Evolutionary conservation across 2,113 vertebrate species (phyloP), one percentile per base, ranked within the genome.

Genomic region (Caranx ignobilis): DNA sequence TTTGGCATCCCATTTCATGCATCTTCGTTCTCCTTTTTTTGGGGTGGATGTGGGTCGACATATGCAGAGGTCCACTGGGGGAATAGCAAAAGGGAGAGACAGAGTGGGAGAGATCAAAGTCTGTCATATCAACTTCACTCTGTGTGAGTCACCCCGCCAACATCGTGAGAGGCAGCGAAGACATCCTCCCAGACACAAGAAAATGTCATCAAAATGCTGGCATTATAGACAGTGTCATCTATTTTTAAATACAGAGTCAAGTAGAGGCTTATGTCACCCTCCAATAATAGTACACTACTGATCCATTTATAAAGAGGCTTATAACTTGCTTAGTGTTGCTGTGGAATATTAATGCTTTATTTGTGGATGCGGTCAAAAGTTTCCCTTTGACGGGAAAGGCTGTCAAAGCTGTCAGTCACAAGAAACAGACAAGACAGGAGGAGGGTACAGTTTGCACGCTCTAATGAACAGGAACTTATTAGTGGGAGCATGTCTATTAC

Each of bases 391-490:
- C 79, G 66, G 82, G 70, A 80, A 64, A 82, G 60, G 72, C 82
- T 88, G 87, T 93, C 90, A 82, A 55, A 83, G 57, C 88, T 89
- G 88, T 91, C 92, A 90, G 67, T 93, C 89, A 84, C 59, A 73
- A 50, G 64, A 77, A 85, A 82, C 69, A 78, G 83, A 79, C 81
- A 73, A 87, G 89, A 92, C 87, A 75, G 82, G 79, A 77, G 72
- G 82, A 85, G 82, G 75, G 80, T 84, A 69, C 64, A 78, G 79
- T 73, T 70, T 79, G 77, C 60, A 86, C 76, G 91, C 90, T 90
- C 91, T 89, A 90, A 92, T 87, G 88, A 92, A 90, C 89, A 90
- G 86, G 77, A 91, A 91, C 89, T 79, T 92, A 93, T 93, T 92
- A 92, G 85, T 65, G 63, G 78, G 73, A 86, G 80, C 86, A 83